phyloP scores from a whole-genome alignment of 2,888 invertebrate species.

The Desoria tigrina region DNA sequence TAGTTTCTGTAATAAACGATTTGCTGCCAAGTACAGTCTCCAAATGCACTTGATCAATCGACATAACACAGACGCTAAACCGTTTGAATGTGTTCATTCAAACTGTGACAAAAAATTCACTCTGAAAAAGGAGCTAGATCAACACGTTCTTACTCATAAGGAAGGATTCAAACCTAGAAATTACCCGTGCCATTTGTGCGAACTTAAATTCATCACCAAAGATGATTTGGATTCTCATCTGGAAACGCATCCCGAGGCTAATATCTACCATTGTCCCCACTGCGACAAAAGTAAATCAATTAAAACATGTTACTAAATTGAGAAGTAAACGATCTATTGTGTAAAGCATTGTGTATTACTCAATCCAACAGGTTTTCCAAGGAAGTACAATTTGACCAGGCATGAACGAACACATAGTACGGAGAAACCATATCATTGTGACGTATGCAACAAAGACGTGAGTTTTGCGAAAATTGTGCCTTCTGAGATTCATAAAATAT shows the following conservation, averaged over 20 bases:
- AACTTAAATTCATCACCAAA: slow-evolving; percentile 13
- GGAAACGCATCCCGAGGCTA: slow-evolving; percentile 10
- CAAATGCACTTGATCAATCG: slow-evolving; percentile 17
- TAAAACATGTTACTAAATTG: no score
- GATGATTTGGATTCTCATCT: slow-evolving; percentile 9
- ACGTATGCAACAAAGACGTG: neutral
- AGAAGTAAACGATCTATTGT: no score
- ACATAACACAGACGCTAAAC: slow-evolving; percentile 18
- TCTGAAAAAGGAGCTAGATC: slow-evolving; percentile 9
- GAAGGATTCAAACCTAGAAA: slow-evolving; percentile 14
- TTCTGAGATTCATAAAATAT: neutral
- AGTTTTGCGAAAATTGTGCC: no score
- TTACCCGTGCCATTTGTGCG: slow-evolving; percentile 4
- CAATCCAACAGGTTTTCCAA: no score
- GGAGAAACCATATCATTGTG: slow-evolving; percentile 10
- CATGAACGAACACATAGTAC: slow-evolving; percentile 2
- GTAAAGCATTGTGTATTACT: no score
- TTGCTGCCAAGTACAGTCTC: slow-evolving; percentile 17
- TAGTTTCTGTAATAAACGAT: neutral
- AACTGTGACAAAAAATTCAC: slow-evolving; percentile 9
- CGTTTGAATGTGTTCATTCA: slow-evolving; percentile 5
- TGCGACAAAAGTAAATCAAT: slow-evolving; percentile 7
- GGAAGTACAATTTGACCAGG: neutral
- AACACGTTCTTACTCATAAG: slow-evolving; percentile 1
- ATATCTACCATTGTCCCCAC: neutral